phyloP scores from a whole-genome alignment of 2,888 invertebrate genomes.

The Cataglyphis livida region DNA sequence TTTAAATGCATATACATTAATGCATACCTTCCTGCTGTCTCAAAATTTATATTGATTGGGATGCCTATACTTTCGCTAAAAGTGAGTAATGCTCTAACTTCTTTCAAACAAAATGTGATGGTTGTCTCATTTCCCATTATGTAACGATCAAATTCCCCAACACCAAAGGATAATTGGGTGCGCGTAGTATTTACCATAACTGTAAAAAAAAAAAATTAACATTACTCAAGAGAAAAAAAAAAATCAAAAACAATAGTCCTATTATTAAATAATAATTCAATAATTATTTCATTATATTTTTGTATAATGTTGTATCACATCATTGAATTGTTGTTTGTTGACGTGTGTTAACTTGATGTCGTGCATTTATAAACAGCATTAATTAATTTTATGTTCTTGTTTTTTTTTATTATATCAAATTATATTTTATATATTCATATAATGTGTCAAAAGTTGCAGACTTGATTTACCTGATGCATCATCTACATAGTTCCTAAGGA shows the following conservation, averaged over 20 bases:
- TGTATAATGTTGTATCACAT: slow-evolving; percentile 9
- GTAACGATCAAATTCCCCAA: slow-evolving; percentile 91
- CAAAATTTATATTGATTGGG: slow-evolving; percentile 91
- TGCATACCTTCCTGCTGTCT: slow-evolving; percentile 90
- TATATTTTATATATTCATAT: not conserved
- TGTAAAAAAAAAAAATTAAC: slow-evolving; percentile 80
- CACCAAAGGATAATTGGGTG: slow-evolving; percentile 91
- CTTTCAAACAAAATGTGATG: slow-evolving; percentile 95
- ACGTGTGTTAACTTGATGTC: not conserved
- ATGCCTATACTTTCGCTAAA: slow-evolving; percentile 92
- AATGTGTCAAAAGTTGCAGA: not conserved
- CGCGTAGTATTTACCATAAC: slow-evolving; percentile 90
- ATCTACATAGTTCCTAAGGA: slow-evolving; percentile 93
- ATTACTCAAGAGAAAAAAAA: not conserved
- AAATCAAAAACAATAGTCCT: not conserved
- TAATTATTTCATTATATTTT: not conserved
- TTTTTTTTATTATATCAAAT: not conserved
- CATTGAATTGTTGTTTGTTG: not conserved
- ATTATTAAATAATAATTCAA: slow-evolving; percentile 29
- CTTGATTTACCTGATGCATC: slow-evolving; percentile 86
- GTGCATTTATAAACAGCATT: not conserved
- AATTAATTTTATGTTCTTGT: not conserved
- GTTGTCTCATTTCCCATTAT: slow-evolving; percentile 89
- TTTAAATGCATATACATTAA: not conserved
- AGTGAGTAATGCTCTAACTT: slow-evolving; percentile 92